Evolutionary conservation across 2,888 invertebrate genomes (phyloP).

Genomic region (Cataglyphis albicans): DNA sequence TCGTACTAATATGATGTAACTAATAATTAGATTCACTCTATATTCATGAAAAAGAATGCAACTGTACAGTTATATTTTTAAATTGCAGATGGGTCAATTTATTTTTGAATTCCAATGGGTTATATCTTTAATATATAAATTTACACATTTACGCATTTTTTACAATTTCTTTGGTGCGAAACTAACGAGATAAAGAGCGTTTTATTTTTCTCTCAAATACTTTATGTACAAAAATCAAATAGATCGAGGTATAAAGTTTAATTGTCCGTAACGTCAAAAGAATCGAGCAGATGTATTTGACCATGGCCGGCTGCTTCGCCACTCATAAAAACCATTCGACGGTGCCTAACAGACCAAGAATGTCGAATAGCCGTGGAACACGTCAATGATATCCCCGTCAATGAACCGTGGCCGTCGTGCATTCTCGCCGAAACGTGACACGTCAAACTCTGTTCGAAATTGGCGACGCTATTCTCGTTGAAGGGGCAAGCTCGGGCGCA

Average conservation of each 20-base stretch:
- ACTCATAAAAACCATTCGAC: background rate
- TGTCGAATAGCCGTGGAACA: background rate
- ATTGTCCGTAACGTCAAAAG: background rate
- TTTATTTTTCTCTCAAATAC: background rate
- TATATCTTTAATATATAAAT: background rate
- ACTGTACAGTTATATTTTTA: background rate
- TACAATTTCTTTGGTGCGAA: background rate
- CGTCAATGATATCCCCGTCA: background rate
- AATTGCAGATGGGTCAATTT: background rate
- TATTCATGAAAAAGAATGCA: background rate
- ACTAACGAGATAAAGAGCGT: background rate
- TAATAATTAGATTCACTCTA: background rate
- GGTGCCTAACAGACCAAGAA: background rate
- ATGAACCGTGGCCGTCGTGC: background rate
- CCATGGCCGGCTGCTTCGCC: constrained; percentile 16
- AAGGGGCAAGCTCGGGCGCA: background rate
- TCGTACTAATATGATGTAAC: background rate
- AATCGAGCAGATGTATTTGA: constrained; percentile 23
- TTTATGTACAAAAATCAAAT: background rate
- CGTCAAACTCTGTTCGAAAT: background rate
- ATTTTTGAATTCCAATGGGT: background rate
- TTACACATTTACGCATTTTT: background rate
- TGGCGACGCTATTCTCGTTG: constrained; percentile 21
- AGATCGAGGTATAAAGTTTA: background rate
- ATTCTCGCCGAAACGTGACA: background rate